Conservation (phyloP, 1,140 invertebrate genomes). For the Steinernema khuongi region DNA sequence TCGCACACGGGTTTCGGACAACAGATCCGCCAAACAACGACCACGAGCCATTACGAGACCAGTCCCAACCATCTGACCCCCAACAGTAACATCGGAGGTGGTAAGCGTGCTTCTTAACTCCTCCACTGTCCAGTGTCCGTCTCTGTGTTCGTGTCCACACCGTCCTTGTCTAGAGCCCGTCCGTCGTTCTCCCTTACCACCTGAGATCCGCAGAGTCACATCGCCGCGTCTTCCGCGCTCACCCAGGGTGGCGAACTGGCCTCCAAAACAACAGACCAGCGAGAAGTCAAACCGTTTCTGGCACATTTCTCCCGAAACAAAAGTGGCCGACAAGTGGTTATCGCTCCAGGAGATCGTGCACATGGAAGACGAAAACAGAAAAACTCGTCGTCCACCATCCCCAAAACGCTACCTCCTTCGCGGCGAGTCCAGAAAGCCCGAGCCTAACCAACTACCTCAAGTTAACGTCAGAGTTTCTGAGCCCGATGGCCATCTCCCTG, state of each 20-base stretch:
- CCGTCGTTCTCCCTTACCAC: slow-evolving; percentile 1
- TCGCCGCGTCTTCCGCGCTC: neutral
- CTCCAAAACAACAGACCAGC: neutral
- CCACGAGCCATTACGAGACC: neutral
- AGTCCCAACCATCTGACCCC: neutral
- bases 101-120: neutral
- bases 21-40: neutral
- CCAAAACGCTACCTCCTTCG: neutral
- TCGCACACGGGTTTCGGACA: neutral
- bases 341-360: neutral
- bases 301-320: neutral
- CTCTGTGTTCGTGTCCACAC: neutral
- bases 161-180: neutral
- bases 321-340: neutral
- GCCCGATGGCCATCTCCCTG: neutral
- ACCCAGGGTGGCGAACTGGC: neutral
- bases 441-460: neutral
- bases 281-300: neutral
- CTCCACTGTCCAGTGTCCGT: neutral
- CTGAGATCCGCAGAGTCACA: neutral
- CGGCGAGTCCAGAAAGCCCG: neutral
- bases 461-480: neutral
- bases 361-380: neutral
- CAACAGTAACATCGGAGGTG: neutral
- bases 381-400: neutral